Percentiles rank a stretch among this genome's conserved stretches.
Conservation (phyloP, 2,797 vertebrate species). For the Petrocephalus sullivani region DNA sequence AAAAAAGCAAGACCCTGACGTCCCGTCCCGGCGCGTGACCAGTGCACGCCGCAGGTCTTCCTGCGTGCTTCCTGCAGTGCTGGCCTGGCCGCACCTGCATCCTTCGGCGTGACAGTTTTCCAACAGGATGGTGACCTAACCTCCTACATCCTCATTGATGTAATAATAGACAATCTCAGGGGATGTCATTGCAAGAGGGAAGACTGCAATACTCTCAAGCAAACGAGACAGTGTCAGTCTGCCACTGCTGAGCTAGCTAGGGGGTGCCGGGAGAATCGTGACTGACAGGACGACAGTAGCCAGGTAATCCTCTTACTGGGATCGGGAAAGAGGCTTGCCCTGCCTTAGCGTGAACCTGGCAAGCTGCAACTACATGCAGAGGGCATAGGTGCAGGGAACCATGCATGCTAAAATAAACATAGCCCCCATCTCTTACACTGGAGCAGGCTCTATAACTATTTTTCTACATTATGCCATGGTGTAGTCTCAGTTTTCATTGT, state of each 20-base stretch:
- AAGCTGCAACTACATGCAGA: not conserved
- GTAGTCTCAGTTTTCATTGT: too few relatives aligned
- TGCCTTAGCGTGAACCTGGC: not conserved
- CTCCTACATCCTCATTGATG: conserved; percentile 1
- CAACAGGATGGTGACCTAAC: conserved; percentile 40
- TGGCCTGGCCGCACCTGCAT: conserved; percentile 56
- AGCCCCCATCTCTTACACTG: not conserved
- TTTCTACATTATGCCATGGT: not conserved
- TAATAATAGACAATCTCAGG: not conserved
- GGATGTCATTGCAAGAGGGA: not conserved
- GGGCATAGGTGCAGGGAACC: not conserved
- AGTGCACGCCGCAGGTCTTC: not conserved
- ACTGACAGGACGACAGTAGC: conserved; percentile 9
- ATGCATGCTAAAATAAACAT: not conserved
- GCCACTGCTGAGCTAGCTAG: not conserved
- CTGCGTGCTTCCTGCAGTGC: conserved; percentile 41
- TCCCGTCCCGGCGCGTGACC: not conserved
- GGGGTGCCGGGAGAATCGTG: conserved; percentile 5
- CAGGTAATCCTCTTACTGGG: conserved; percentile 18
- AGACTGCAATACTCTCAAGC: not conserved
- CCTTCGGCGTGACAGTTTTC: conserved; percentile 56
- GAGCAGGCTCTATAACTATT: not conserved
- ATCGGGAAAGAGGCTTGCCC: not conserved
- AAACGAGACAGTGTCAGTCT: not conserved
- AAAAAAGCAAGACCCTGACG: not conserved